Conservation (phyloP, 1,140 invertebrate genomes). For the Lamellibrachia luymesi region DNA sequence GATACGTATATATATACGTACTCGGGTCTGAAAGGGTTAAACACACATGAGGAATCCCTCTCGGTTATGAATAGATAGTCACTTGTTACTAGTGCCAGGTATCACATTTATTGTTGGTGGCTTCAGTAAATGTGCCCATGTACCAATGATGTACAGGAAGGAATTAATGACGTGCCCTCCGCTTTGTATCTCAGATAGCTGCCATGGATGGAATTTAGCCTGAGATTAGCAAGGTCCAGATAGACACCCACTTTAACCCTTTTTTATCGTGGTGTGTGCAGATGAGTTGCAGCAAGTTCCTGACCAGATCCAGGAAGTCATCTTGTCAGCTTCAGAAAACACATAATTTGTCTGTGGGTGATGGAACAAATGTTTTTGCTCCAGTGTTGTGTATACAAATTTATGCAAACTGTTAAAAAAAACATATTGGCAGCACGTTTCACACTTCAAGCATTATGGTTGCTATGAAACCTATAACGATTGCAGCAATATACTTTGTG, state of each 20-base stretch:
- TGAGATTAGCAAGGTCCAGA: not conserved
- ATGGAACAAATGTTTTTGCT: no score
- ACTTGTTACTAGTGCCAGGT: conserved; percentile 4
- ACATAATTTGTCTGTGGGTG: no score
- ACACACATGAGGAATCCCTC: not conserved
- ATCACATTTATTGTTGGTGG: not conserved
- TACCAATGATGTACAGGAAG: not conserved
- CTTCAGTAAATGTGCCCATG: not conserved
- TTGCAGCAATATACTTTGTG: no score
- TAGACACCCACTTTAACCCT: not conserved
- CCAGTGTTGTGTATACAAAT: no score
- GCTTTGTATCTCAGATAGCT: not conserved
- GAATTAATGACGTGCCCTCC: not conserved
- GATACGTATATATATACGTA: no score
- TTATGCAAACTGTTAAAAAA: no score
- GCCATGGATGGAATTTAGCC: not conserved
- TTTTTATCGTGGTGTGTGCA: not conserved
- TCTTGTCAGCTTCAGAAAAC: no score
- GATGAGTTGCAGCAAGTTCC: not conserved
- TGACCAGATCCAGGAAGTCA: no score
- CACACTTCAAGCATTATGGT: no score
- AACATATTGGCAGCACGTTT: no score
- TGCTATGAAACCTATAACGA: no score
- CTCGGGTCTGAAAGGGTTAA: no score
- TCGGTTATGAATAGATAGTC: conserved; percentile 1